phyloP scores from a whole-genome alignment of 1,140 invertebrate genomes.

The Pinna nobilis region DNA sequence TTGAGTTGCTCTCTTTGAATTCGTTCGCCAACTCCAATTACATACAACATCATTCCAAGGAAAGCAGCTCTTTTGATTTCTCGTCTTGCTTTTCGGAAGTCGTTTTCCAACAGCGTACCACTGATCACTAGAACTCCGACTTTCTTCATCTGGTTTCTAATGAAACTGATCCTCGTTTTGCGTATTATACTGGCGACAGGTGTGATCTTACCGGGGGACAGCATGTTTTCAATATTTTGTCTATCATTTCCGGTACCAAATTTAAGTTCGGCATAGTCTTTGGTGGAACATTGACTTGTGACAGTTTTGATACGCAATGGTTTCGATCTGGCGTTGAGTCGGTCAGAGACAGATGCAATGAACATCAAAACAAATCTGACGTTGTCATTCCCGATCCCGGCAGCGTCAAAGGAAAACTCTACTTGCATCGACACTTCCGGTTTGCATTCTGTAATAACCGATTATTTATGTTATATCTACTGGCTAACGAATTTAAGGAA shows the following conservation, averaged over 20 bases:
- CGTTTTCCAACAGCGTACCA: constrained; percentile 2
- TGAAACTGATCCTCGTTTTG: constrained; percentile 6
- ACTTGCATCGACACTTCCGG: constrained; percentile 4
- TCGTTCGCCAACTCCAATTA: constrained; percentile 9
- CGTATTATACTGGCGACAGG: background rate
- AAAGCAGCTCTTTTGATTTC: constrained; percentile 12
- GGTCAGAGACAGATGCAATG: background rate
- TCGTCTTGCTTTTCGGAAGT: constrained; percentile 10
- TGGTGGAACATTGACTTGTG: constrained; percentile 2
- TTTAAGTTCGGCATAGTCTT: background rate
- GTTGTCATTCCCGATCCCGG: constrained; percentile 22
- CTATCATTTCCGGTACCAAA: constrained; percentile 15
- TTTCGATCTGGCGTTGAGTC: constrained; percentile 8
- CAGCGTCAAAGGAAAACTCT: constrained; percentile 7
- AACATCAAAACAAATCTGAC: constrained; percentile 19
- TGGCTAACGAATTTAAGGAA: background rate
- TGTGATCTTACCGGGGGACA: background rate
- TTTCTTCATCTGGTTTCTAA: constrained; percentile 1
- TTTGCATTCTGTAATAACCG: constrained; percentile 5
- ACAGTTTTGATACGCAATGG: constrained; percentile 3
- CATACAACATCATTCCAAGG: constrained; percentile 10
- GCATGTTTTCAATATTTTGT: background rate
- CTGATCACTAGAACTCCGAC: constrained; percentile 11
- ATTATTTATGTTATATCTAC: background rate
- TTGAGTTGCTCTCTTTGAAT: constrained; percentile 1